A percentile compares a stretch with the other conserved stretches of the same genome.
Conservation (phyloP, 2,113 vertebrate species). For the Chamaetylas fuelleborni region DNA sequence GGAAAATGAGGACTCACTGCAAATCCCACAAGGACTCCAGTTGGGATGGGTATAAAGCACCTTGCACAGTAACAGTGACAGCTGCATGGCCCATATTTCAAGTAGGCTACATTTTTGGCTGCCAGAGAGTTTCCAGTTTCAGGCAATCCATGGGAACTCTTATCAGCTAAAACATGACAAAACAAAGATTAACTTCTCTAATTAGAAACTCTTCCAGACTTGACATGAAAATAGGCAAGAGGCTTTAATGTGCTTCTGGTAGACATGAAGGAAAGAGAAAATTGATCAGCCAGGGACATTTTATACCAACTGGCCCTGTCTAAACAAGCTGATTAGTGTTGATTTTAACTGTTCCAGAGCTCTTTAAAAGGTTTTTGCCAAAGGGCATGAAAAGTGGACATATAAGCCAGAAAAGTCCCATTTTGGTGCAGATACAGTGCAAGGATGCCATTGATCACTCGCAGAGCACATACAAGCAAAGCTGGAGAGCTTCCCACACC, state of each 20-base stretch:
- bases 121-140: neutral
- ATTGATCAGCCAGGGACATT: neutral
- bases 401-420: neutral
- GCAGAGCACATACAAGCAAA: neutral
- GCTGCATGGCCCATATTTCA: neutral
- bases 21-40: neutral
- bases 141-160: neutral
- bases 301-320: neutral
- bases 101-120: neutral
- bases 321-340: neutral
- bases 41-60: neutral
- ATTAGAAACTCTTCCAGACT: neutral
- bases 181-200: conserved; percentile 3
- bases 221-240: neutral
- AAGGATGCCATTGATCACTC: neutral
- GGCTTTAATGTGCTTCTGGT: neutral
- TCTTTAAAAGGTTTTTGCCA: neutral
- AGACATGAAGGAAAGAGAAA: neutral
- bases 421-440: neutral
- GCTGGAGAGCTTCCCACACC: neutral
- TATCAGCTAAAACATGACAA: neutral
- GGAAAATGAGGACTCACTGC: neutral
- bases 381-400: neutral
- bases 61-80: neutral
- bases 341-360: neutral